Evolutionary conservation across 2,888 invertebrate species (phyloP), one percentile per base, ranked within the genome.

Genomic region (Bedellia somnulentella): DNA sequence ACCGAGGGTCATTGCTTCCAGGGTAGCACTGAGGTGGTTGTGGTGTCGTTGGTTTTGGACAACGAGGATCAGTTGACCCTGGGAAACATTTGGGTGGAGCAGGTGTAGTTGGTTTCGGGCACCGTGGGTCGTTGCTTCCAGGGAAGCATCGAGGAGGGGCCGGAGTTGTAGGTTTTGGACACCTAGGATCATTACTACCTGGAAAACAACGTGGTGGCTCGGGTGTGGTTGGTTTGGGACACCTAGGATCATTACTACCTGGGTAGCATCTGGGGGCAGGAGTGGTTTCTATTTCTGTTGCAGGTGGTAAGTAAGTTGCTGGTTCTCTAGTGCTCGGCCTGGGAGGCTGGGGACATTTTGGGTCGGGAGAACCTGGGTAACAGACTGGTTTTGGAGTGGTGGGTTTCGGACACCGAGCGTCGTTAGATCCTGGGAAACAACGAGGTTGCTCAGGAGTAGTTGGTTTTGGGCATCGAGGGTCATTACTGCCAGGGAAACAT

Each of bases 301-400:
- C 45, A n/a, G 62, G 62, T 2, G 55, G 56, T 26, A 45, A 52
- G 33, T 60, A 60, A 2, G 38, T 38, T 2, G 51, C 47, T 6
- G 38, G 37, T 1, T 38, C 33, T 3, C 49, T 46, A 15, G 61
- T 60, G 41, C 54, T 56, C 0, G 44, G 38, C 11, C 31, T 33
- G 4, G 49, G 49, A 24, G 54, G 54, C 12, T 27, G n/a, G 0
- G 40, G 40, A 25, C 40, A 40, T 4, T 38, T 32, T 1, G 37
- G 29, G 14, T 37, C 38, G 4, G 35, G 52, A 47, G 31, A 47
- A 34, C 14, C 53, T 44, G 37, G 37, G 9, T 45, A 28, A 37
- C 44, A 32, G 36, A 18, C 29, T 1, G 30, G 41, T 25, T 41
- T 40, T 8, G 43, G 38, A 1, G 38, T 40, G 3, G 40, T 41